These are phyloP conservation scores for Leptopilina syphax DNA, from an alignment of 2,888 invertebrate species.

Conservation along the genomic window DNA sequence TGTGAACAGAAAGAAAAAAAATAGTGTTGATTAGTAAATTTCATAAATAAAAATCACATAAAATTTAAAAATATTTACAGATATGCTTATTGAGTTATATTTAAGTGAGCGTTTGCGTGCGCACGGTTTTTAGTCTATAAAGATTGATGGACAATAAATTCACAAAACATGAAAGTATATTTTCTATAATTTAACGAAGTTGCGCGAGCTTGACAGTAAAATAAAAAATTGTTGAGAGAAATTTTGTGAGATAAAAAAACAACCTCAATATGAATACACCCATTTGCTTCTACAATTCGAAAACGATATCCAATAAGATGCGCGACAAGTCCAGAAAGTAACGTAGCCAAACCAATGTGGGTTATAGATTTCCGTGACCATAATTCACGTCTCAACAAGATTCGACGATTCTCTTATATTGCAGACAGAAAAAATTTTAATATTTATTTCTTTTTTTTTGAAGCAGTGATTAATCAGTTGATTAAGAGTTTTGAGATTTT, in stretches of 20 bases:
- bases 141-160: neutral
- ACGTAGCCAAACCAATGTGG: slow-evolving; percentile 47
- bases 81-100: neutral
- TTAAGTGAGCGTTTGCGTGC: neutral
- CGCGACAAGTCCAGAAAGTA: slow-evolving; percentile 52
- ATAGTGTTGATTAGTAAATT: neutral
- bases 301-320: slow-evolving; percentile 42
- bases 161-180: slow-evolving; percentile 2
- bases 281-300: slow-evolving; percentile 21
- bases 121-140: neutral
- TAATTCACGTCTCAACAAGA: slow-evolving; percentile 57
- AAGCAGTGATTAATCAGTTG: slow-evolving; percentile 67
- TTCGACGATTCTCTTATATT: slow-evolving; percentile 47
- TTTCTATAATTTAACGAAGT: slow-evolving; percentile 4
- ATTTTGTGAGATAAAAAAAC: slow-evolving; percentile 30
- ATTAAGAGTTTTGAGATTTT: slow-evolving; percentile 56
- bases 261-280: neutral
- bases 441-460: slow-evolving; percentile 54
- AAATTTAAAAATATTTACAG: neutral
- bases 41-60: neutral
- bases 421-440: slow-evolving; percentile 58
- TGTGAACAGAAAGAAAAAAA: slow-evolving; percentile 30
- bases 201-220: neutral
- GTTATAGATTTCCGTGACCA: slow-evolving; percentile 53
- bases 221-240: slow-evolving; percentile 11